Conservation (phyloP, 2,888 invertebrate species). For the Caenorhabditis zanzibari region DNA sequence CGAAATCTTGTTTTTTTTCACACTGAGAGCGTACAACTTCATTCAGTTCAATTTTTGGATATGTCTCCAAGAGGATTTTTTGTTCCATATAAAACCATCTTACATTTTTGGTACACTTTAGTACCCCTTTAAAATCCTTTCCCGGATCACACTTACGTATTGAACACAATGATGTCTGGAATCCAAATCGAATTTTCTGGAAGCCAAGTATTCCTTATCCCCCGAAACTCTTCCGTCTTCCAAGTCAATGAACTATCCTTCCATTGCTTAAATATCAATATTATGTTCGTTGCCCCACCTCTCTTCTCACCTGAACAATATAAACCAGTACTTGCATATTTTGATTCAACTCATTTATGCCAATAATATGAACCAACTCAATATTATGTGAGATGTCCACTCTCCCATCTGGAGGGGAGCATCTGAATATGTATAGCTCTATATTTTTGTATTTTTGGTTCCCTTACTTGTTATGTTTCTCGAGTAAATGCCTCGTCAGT, state of each 20-base stretch:
- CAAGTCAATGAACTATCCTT: constrained; percentile 91
- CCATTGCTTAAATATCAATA: constrained; percentile 87
- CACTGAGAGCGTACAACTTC: too few relatives aligned
- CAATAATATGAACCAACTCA: constrained; percentile 77
- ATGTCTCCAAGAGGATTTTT: background rate
- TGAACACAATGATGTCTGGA: constrained; percentile 92
- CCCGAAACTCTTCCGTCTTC: constrained; percentile 91
- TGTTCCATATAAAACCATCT: too few relatives aligned
- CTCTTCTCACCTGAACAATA: constrained; percentile 69
- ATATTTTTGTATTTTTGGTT: background rate
- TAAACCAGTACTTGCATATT: constrained; percentile 78
- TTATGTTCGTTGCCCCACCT: background rate
- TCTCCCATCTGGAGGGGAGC: constrained; percentile 78
- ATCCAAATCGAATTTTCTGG: constrained; percentile 92
- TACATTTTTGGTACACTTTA: too few relatives aligned
- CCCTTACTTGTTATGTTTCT: constrained; percentile 70
- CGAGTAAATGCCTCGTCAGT: constrained; percentile 69
- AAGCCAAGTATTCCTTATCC: constrained; percentile 90
- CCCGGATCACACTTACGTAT: constrained; percentile 90
- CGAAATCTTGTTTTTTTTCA: too few relatives aligned
- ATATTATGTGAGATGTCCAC: constrained; percentile 76
- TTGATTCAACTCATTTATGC: constrained; percentile 77
- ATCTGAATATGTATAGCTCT: too few relatives aligned
- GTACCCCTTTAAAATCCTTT: too few relatives aligned
- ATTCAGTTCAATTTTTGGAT: too few relatives aligned